phyloP scores from a whole-genome alignment of 2,113 vertebrate species.

The Raja brachyura region DNA sequence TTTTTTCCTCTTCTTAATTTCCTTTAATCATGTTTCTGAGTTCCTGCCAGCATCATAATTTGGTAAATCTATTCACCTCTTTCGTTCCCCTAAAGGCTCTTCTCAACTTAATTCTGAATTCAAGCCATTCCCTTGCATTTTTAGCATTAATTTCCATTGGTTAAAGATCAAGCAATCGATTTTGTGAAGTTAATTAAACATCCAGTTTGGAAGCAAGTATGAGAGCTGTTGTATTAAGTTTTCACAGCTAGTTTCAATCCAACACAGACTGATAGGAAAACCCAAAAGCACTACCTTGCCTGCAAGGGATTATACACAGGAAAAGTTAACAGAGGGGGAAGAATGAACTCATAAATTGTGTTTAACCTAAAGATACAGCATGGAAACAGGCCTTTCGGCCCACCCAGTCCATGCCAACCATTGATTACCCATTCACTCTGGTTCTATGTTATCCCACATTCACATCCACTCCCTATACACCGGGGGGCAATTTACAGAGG shows the following conservation, averaged over 20 bases:
- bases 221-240: neutral
- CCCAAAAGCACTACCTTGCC: neutral
- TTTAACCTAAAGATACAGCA: too few species aligned
- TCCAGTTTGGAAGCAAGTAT: neutral
- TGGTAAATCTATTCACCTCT: neutral
- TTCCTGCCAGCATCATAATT: neutral
- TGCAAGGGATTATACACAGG: neutral
- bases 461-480: too few species aligned
- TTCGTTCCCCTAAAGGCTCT: neutral
- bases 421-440: too few species aligned
- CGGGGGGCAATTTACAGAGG: too few species aligned
- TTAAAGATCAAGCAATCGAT: slow-evolving; percentile 13
- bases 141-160: slow-evolving; percentile 12
- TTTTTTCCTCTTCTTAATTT: neutral
- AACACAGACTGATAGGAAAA: neutral
- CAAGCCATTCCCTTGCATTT: neutral
- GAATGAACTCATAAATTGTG: too few species aligned
- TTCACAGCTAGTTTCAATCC: neutral
- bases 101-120: neutral
- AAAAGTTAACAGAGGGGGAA: neutral
- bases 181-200: slow-evolving; percentile 4
- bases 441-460: too few species aligned
- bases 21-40: neutral
- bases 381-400: too few species aligned
- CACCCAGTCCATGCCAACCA: too few species aligned